Conservation (phyloP, 2,888 invertebrate species). For the Gandaritis pyraliata region DNA sequence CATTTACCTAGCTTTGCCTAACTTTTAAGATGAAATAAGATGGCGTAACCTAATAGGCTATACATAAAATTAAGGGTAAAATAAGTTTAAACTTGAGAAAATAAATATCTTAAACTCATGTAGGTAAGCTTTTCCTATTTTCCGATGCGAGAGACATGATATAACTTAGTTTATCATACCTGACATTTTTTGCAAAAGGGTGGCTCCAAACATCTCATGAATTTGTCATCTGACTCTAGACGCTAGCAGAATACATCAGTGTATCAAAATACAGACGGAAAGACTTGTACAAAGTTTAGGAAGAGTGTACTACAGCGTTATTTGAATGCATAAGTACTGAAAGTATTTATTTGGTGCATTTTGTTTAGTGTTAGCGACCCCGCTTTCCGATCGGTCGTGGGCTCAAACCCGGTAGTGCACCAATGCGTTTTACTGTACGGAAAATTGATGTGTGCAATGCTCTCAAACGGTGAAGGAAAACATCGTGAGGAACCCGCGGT, state of each 20-base stretch:
- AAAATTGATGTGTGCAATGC: no score
- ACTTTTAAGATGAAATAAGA: constrained; percentile 9
- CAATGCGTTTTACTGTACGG: no score
- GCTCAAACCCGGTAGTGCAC: no score
- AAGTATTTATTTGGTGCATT: neutral
- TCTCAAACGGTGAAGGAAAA: no score
- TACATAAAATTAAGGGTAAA: no score
- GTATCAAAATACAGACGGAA: constrained; percentile 18
- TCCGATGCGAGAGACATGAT: constrained; percentile 13
- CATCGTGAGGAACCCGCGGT: no score
- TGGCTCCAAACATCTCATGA: constrained; percentile 54
- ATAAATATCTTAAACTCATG: constrained; percentile 1
- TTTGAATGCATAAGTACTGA: constrained; percentile 1
- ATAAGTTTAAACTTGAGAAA: no score
- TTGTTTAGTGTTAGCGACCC: no score
- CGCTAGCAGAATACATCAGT: constrained; percentile 37
- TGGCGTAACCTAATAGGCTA: neutral
- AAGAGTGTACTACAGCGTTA: neutral
- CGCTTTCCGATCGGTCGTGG: no score
- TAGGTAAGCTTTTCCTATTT: constrained; percentile 1
- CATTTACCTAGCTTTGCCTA: no score
- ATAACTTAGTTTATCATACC: constrained; percentile 25
- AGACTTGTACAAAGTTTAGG: neutral
- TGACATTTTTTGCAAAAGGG: constrained; percentile 47
- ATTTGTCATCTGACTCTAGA: constrained; percentile 56